Evolutionary conservation across 2,113 vertebrate genomes (phyloP).

Genomic region (Entosphenus tridentatus): DNA sequence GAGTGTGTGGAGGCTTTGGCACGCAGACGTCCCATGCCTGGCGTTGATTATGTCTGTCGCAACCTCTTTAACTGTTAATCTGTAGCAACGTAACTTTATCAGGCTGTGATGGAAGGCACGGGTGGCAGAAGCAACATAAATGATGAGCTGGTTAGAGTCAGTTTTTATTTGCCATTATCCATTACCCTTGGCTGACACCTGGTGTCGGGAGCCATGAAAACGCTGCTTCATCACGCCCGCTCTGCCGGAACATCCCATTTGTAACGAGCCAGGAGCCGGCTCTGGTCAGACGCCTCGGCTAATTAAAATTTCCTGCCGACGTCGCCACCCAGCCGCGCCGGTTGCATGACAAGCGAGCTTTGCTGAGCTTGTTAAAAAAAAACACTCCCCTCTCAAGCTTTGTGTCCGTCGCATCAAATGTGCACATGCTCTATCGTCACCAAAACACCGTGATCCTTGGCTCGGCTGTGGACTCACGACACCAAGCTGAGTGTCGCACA

Average conservation of each 20-base stretch:
- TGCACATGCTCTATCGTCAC: too few relatives aligned
- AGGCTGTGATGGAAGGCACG: not conserved
- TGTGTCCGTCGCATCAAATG: too few relatives aligned
- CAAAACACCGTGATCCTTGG: too few relatives aligned
- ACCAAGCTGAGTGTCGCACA: too few relatives aligned
- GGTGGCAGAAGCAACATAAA: not conserved
- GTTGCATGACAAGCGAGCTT: too few relatives aligned
- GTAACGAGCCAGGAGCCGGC: slow-evolving; percentile 1
- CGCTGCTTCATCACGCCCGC: slow-evolving; percentile 2
- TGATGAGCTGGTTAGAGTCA: not conserved
- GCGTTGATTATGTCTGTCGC: not conserved
- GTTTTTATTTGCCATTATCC: not conserved
- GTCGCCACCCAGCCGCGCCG: too few relatives aligned
- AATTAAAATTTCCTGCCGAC: too few relatives aligned
- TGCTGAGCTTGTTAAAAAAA: too few relatives aligned
- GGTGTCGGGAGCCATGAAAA: slow-evolving; percentile 6
- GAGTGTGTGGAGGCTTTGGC: not conserved
- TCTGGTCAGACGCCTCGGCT: too few relatives aligned
- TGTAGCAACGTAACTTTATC: not conserved
- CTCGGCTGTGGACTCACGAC: too few relatives aligned
- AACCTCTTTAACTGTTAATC: not conserved
- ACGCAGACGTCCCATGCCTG: not conserved
- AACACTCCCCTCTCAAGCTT: too few relatives aligned
- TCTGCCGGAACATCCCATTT: slow-evolving; percentile 3
- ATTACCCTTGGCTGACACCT: slow-evolving; percentile 6